These are phyloP conservation scores for Bombus soroeensis DNA, from an alignment of 1,140 invertebrate genomes.

Conservation along the genomic window DNA sequence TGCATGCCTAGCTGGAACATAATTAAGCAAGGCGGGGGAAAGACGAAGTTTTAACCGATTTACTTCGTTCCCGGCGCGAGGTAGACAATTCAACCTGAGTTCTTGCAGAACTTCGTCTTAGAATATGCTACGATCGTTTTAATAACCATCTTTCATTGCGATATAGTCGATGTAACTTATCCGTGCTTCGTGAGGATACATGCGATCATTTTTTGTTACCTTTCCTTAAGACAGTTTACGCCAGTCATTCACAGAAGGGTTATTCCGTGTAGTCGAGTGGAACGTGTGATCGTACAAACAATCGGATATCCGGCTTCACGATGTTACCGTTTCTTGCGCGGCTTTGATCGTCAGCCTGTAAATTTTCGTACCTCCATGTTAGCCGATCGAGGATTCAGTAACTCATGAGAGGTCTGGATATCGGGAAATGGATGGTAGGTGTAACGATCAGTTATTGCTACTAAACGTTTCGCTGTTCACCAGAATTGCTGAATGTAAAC, in stretches of 20 bases:
- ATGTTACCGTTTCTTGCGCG: conserved; percentile 16
- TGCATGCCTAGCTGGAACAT: conserved; percentile 44
- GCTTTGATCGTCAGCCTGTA: conserved; percentile 44
- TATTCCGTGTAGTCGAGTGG: neutral
- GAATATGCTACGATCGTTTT: conserved; percentile 15
- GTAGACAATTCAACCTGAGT: conserved; percentile 17
- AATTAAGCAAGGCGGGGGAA: conserved; percentile 36
- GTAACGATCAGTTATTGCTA: conserved; percentile 63
- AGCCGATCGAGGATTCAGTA: conserved; percentile 55
- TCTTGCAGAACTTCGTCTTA: neutral
- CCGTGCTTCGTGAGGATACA: neutral
- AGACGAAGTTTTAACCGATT: conserved; percentile 43
- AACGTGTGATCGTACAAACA: neutral
- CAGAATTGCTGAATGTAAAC: conserved; percentile 66
- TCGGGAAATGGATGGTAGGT: conserved; percentile 52
- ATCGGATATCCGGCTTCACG: conserved; percentile 6
- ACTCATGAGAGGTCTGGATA: conserved; percentile 54
- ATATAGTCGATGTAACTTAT: neutral
- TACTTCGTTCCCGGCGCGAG: conserved; percentile 7
- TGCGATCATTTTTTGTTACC: neutral
- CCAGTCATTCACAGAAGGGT: neutral
- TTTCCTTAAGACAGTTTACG: neutral
- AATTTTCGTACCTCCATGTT: conserved; percentile 34
- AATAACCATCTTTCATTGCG: neutral
- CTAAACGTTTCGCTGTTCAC: conserved; percentile 61